Evolutionary conservation across 2,113 vertebrate species (phyloP), one percentile per base, ranked within the genome.

Genomic region (Thunnus thynnus): DNA sequence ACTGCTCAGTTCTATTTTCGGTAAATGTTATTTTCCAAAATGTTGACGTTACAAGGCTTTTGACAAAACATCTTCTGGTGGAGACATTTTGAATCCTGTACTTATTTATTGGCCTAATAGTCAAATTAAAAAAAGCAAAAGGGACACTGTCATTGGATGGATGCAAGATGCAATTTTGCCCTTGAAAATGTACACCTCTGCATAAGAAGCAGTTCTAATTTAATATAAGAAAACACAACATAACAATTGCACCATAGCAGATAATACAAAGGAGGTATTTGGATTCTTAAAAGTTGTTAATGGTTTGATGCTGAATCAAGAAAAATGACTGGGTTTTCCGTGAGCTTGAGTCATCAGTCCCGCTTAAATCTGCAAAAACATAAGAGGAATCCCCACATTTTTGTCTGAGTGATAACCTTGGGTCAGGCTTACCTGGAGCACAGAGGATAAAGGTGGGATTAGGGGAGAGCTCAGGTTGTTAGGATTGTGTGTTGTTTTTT

Each of bases 381-480:
- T 32, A 68, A 13, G 0, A 86, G 55, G 73, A 82, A 82, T 80
- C 64, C 65, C 72, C 58, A 72, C 71, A 86, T 84, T 62, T 84
- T 75, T 78, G 50, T 16, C 63, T 50, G 46, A 41, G 44, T 44
- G 72, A 86, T 80, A 61, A 80, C 52, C 70, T 44, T 48, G 65
- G 71, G 85, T 82, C 65, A 81, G 76, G 79, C 22, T 91, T 87
- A 89, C 80, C 87, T 86, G 62, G 25, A 71, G 87, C 65, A 27
- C 62, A 20, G 46, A 9, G 80, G 75, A 82, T 87, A 48, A 84
- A 61, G 47, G 70, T 77, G 63, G 78, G 83, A 86, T 91, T 84
- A 88, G 61, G 13, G 57, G 48, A 11, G 61, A 51, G 80, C 61
- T 66, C 60, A 16, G 56, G 61, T 61, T 76, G 65, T 18, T 0